Evolutionary conservation across 2,113 vertebrate species (phyloP), one percentile per base, ranked within the genome.

Genomic region (Columbina picui): DNA sequence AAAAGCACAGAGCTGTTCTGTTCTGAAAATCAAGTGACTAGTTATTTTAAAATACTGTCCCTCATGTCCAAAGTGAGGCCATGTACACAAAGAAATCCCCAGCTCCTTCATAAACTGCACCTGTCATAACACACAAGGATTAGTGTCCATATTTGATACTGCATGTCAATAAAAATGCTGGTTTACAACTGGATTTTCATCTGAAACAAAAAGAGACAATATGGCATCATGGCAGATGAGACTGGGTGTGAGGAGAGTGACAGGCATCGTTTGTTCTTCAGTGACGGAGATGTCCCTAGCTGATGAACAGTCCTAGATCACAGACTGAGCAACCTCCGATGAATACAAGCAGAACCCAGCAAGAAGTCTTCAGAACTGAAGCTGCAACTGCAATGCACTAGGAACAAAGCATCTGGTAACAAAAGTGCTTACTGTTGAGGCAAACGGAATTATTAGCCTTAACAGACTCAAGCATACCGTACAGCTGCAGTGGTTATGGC

Each of bases 271-370:
- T 86, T 90, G 61, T 73, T 96, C 85, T 91, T 41, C 71, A 70
- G 71, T 0, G 0, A 77, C 0, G 0, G 63, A 81, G 63, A 71
- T 41, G 55, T 53, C 84, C 43, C 59, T 47, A 59, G 79, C 45
- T 90, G 78, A 43, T 1, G 0, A 83, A 53, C 12, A 71, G 38
- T 34, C 29, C 47, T n/a, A 79, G 75, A 83, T 69, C 59, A 91
- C 49, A 95, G 70, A 52, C 29, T 36, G 36, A 76, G 67, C 27
- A 78, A 65, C 36, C 49, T 89, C 77, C 53, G n/a, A 70, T 26
- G 30, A 89, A 73, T 25, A 52, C 23, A 74, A 52, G 80, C 71
- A 74, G 70, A 91, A 56, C 17, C 12, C 64, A 88, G 49, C 36
- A 88, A 69, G 61, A 79, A 52, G 30, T 57, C 38, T 83, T 95